phyloP scores from a whole-genome alignment of 2,797 vertebrate species.

The Chiroxiphia lanceolata region DNA sequence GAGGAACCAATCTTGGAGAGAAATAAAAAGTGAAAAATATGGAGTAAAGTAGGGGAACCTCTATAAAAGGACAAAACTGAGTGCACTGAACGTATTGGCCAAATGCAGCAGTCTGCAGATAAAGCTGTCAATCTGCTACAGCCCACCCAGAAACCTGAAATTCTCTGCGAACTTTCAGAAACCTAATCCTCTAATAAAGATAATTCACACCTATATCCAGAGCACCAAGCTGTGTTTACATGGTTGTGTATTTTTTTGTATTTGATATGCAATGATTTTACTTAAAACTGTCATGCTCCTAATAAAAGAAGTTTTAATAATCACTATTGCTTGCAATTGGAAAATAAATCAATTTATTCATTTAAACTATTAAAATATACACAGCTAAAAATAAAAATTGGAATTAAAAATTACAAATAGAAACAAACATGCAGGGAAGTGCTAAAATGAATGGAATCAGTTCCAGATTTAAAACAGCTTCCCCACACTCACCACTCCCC shows the following conservation, averaged over 20 bases:
- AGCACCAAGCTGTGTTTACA: neutral
- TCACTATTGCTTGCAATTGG: neutral
- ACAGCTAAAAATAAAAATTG: constrained; percentile 31
- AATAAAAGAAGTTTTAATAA: neutral
- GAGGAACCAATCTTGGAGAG: constrained; percentile 1
- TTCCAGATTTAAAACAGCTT: constrained; percentile 48
- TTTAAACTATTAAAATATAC: neutral
- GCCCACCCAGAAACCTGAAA: constrained; percentile 43
- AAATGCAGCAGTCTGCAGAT: constrained; percentile 18
- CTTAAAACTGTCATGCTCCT: neutral
- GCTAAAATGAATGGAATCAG: constrained; percentile 21
- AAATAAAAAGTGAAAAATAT: neutral
- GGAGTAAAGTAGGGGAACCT: neutral
- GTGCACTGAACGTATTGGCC: neutral
- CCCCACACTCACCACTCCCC: neutral
- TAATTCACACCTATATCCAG: neutral
- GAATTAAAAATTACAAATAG: constrained; percentile 1
- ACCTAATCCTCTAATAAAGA: neutral
- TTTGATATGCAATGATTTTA: neutral
- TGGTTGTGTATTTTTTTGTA: neutral
- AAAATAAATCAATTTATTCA: neutral
- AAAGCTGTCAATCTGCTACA: neutral
- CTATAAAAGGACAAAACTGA: constrained; percentile 58
- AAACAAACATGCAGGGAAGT: neutral
- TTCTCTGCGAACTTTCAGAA: neutral